Conservation (phyloP, 35 echinoderm and acorn worm genomes). For the Ophioderma brevispina region DNA sequence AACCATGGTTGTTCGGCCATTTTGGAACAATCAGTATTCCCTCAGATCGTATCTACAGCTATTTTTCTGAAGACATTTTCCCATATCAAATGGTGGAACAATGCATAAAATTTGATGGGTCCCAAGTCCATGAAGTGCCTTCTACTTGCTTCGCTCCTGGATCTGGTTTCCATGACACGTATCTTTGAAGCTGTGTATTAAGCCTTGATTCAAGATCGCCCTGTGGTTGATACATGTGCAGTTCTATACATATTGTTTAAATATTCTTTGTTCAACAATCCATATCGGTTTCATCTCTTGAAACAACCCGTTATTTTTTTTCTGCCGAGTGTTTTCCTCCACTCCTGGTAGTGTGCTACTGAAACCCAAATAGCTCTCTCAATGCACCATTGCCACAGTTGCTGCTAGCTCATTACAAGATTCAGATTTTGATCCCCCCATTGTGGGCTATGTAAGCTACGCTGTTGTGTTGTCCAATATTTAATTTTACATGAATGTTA, state of each 20-base stretch:
- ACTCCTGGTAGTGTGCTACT: conserved; percentile 33
- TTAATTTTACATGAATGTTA: too few relatives aligned
- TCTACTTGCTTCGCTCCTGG: conserved; percentile 54
- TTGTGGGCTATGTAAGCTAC: too few relatives aligned
- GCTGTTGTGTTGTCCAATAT: too few relatives aligned
- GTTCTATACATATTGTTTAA: conserved; percentile 50
- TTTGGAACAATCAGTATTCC: conserved; percentile 70
- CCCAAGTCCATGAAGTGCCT: conserved; percentile 66
- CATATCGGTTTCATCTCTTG: conserved; percentile 73
- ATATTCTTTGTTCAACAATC: conserved; percentile 48
- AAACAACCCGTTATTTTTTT: conserved; percentile 58
- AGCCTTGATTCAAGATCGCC: conserved; percentile 69
- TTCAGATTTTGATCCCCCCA: too few relatives aligned
- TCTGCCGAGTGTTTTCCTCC: conserved; percentile 67
- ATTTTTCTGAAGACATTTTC: conserved; percentile 54
- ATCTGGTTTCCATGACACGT: too few relatives aligned
- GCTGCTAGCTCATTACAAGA: too few relatives aligned
- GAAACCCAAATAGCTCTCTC: too few relatives aligned
- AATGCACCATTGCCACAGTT: too few relatives aligned
- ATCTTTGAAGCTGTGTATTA: too few relatives aligned
- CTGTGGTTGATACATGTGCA: conserved; percentile 66
- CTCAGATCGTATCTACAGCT: conserved; percentile 35
- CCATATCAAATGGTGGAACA: conserved; percentile 43
- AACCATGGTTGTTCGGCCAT: conserved; percentile 86
- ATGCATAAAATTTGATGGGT: conserved; percentile 60